phyloP scores from a whole-genome alignment of 2,888 invertebrate genomes.

The Pollenia griseotomentosa region DNA sequence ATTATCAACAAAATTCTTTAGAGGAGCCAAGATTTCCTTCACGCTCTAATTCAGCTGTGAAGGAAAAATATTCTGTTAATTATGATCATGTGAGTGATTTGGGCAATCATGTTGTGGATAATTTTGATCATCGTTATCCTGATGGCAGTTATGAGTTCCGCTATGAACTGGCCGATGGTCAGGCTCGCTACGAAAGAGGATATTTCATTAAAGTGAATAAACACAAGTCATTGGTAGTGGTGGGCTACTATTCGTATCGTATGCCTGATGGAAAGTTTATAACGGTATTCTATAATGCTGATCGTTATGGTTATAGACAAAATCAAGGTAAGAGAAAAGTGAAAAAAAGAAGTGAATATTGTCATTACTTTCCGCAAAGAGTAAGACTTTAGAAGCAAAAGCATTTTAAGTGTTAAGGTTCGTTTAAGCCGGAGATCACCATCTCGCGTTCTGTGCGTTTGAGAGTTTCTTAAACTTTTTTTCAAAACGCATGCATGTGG shows the following conservation, averaged over 20 bases:
- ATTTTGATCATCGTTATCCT: conserved; percentile 80
- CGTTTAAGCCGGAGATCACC: too few species aligned
- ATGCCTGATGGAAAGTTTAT: conserved; percentile 79
- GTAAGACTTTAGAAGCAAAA: too few species aligned
- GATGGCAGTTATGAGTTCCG: conserved; percentile 83
- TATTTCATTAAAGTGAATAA: conserved; percentile 79
- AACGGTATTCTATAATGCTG: conserved; percentile 83
- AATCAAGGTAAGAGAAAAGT: conserved; percentile 79
- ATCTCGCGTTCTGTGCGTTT: too few species aligned
- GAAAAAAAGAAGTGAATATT: too few species aligned
- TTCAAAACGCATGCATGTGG: too few species aligned
- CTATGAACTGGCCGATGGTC: conserved; percentile 80
- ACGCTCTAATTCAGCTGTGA: conserved; percentile 5
- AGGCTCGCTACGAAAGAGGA: conserved; percentile 82
- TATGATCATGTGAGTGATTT: conserved; percentile 44
- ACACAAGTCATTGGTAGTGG: conserved; percentile 80
- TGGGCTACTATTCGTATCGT: conserved; percentile 82
- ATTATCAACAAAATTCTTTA: conserved; percentile 51
- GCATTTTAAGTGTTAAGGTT: too few species aligned
- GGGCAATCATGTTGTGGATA: conserved; percentile 76
- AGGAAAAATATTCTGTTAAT: neutral
- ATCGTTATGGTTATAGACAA: conserved; percentile 81
- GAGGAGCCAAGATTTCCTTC: conserved; percentile 48
- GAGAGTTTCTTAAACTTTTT: too few species aligned
- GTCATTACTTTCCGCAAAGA: too few species aligned